Evolutionary conservation across 1,140 invertebrate genomes (phyloP), one percentile per base, ranked within the genome.

Genomic region (Bactericera cockerelli): DNA sequence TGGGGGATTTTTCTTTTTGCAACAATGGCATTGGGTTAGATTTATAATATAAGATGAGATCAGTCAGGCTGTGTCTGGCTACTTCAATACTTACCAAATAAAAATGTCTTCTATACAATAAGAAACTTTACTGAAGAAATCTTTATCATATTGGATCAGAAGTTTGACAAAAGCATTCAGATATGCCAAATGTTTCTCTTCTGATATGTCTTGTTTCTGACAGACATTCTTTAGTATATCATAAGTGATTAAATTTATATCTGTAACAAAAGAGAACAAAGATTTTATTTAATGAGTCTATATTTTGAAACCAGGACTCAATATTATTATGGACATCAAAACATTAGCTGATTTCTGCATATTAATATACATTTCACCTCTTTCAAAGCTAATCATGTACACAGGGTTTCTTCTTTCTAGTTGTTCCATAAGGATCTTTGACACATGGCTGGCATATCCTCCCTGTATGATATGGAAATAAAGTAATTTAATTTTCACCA

Each of bases 161-260:
- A 89, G 75, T 68, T 84, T 86, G 25, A 88, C 84, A 75, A 89
- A 82, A 61, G 80, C 81, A 77, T 90, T 90, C 58, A 91, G 75
- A 70, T 87, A 87, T 53, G 80, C 84, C 61, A 89, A 72, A 71
- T 82, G 82, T 69, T 79, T 80, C 58, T 75, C 78, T 69, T 82
- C 84, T 58, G 80, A 75, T 24, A 81, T 69, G 63, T 75, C 76
- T 63, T 60, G 71, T 69, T 70, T 76, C 55, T 66, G 72, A 61
- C 82, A 82, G 54, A 83, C 70, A 64, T 77, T 79, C 59, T 73
- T 73, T 64, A 83, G 72, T 64, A 81, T 78, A 67, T 81, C 79
- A 54, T 33, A 53, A 3, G 49, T 55, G 53, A 55, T 53, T 54
- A 22, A 26, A 26, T 55, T 55, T 54, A 53, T 21, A 55, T 55